Conservation (phyloP, 2,797 vertebrate species). For the Cryptoblepharus egeriae region DNA sequence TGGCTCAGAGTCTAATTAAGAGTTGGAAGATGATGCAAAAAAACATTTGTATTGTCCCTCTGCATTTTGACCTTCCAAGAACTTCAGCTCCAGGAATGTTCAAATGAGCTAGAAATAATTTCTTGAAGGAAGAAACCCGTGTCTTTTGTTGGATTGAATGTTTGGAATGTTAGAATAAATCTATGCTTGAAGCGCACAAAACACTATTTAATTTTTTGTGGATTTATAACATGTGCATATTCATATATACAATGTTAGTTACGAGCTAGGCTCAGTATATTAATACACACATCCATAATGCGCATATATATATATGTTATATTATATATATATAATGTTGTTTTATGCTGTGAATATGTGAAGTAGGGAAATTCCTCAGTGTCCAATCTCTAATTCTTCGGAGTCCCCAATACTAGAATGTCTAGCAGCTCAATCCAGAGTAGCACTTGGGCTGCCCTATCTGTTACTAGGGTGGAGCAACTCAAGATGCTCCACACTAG, state of each 20-base stretch:
- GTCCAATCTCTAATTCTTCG: background rate
- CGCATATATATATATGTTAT: background rate
- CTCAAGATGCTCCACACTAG: too few species aligned
- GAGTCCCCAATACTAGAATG: background rate
- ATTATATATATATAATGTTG: too few species aligned
- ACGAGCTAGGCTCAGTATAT: background rate
- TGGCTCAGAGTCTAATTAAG: slow-evolving; percentile 67
- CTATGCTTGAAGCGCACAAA: slow-evolving; percentile 15
- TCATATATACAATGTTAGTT: background rate
- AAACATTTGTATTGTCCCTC: background rate
- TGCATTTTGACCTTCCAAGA: slow-evolving; percentile 45
- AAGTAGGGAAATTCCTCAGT: background rate
- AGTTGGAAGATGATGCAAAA: slow-evolving; percentile 59
- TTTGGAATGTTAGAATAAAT: slow-evolving; percentile 16
- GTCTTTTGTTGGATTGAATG: background rate
- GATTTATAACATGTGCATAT: background rate
- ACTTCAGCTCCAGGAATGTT: slow-evolving; percentile 10
- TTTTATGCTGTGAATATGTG: background rate
- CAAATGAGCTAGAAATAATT: slow-evolving; percentile 26
- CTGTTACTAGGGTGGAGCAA: too few species aligned
- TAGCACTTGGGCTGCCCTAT: too few species aligned
- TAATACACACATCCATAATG: background rate
- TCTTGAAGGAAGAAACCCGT: background rate
- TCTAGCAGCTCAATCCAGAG: too few species aligned
- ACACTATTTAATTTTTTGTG: background rate